Percentiles rank a stretch among this genome's conserved stretches.
These are phyloP conservation scores for Bufotes viridis DNA, from an alignment of 2,797 vertebrate genomes.

Conservation along the genomic window DNA sequence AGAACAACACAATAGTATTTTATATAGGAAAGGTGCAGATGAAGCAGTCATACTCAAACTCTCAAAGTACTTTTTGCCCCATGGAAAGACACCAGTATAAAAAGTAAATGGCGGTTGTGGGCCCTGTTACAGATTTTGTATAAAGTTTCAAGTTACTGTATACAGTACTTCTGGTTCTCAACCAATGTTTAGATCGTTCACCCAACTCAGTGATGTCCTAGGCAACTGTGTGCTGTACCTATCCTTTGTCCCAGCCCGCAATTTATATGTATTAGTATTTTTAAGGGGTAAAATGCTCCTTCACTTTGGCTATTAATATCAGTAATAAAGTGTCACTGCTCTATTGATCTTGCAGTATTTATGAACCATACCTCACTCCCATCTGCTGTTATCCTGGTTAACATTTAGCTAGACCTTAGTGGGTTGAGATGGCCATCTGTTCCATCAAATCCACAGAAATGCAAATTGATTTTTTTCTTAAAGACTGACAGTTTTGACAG, in stretches of 20 bases:
- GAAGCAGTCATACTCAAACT: too few relatives aligned
- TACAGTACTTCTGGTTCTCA: too few relatives aligned
- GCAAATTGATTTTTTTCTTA: background rate
- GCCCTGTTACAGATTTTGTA: too few relatives aligned
- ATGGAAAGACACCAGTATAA: too few relatives aligned
- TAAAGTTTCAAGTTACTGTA: too few relatives aligned
- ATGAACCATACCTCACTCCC: background rate
- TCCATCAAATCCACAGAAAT: background rate
- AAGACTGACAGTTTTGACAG: background rate
- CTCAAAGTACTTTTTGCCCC: too few relatives aligned
- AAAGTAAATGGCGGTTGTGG: too few relatives aligned
- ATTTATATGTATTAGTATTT: background rate
- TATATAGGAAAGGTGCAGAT: too few relatives aligned
- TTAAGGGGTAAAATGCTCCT: background rate
- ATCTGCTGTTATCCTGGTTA: background rate
- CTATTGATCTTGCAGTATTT: background rate
- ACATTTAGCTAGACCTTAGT: background rate
- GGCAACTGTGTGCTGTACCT: background rate
- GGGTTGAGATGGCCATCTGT: background rate
- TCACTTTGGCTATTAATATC: background rate
- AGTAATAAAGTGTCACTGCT: background rate
- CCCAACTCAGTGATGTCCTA: background rate
- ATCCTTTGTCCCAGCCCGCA: background rate
- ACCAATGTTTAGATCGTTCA: background rate
- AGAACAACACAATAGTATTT: too few relatives aligned